Percentiles rank a stretch among this genome's conserved stretches.
Evolutionary conservation across 2,888 invertebrate species (phyloP).

Genomic region (Sinohyriopsis cumingii): DNA sequence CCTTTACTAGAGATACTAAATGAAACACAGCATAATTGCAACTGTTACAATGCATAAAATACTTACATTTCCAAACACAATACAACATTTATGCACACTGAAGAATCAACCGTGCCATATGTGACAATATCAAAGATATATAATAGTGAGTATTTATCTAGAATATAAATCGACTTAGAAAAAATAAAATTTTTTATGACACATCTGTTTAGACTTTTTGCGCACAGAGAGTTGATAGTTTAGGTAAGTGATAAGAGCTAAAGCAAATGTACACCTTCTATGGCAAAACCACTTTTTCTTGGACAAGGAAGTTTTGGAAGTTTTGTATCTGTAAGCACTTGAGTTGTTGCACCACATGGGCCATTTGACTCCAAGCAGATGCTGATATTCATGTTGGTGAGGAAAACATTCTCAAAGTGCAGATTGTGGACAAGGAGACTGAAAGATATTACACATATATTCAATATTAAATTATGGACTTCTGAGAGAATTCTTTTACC

Average conservation of each 20-base stretch:
- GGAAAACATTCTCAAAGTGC: conserved; percentile 16
- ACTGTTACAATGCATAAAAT: too few species aligned
- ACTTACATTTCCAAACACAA: too few species aligned
- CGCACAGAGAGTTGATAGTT: too few species aligned
- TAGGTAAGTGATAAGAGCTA: background rate
- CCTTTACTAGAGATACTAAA: too few species aligned
- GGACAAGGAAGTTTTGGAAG: conserved; percentile 34
- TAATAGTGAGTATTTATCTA: too few species aligned
- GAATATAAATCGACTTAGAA: background rate
- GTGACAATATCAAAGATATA: too few species aligned
- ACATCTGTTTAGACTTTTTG: too few species aligned
- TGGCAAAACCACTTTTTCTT: conserved; percentile 19
- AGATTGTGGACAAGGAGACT: conserved; percentile 20
- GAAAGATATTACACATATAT: conserved; percentile 2
- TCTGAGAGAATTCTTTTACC: conserved; percentile 6
- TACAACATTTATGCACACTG: too few species aligned
- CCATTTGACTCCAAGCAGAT: conserved; percentile 24
- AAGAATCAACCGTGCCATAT: too few species aligned
- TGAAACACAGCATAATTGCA: too few species aligned
- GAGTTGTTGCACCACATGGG: conserved; percentile 12
- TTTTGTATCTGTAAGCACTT: conserved; percentile 26
- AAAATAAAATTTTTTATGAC: background rate
- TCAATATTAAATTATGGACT: background rate
- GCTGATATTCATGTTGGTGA: conserved; percentile 20
- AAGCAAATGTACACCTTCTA: conserved; percentile 11